A percentile compares a stretch with the other conserved stretches of the same genome.
phyloP scores from a whole-genome alignment of 2,888 invertebrate genomes.

The Acanthococcus lagerstroemiae region DNA sequence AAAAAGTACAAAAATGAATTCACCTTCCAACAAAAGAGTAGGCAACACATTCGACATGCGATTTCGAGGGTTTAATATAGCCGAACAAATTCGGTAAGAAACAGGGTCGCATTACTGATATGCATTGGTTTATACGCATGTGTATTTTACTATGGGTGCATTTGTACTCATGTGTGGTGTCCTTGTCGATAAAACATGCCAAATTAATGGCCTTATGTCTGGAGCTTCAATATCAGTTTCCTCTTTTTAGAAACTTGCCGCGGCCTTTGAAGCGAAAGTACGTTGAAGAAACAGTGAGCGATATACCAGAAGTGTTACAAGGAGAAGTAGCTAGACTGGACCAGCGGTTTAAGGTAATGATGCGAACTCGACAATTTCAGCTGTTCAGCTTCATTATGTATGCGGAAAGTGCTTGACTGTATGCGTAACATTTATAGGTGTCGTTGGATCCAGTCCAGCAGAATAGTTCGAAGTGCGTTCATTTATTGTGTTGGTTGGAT shows the following conservation, averaged over 20 bases:
- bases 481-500: slow-evolving; percentile 72
- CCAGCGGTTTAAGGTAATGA: slow-evolving; percentile 72
- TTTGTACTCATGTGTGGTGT: too few species aligned
- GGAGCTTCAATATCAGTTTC: too few species aligned
- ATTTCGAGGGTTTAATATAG: too few species aligned
- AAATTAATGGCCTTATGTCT: too few species aligned
- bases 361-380: background rate
- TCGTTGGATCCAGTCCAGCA: slow-evolving; percentile 50
- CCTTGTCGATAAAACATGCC: too few species aligned
- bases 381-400: background rate
- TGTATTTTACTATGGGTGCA: too few species aligned
- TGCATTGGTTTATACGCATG: too few species aligned
- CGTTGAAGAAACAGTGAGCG: slow-evolving; percentile 56
- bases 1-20: too few species aligned
- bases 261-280: slow-evolving; percentile 62
- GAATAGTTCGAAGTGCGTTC: slow-evolving; percentile 61
- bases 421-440: slow-evolving; percentile 21
- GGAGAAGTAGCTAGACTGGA: slow-evolving; percentile 89
- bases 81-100: too few species aligned
- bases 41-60: too few species aligned
- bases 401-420: background rate
- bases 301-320: slow-evolving; percentile 82
- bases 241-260: slow-evolving; percentile 55
- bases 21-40: too few species aligned
- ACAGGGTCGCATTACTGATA: too few species aligned